Base-by-base conservation (phyloP, 2,888 invertebrate species). In the Acanthosoma haemorrhoidale region DNA sequence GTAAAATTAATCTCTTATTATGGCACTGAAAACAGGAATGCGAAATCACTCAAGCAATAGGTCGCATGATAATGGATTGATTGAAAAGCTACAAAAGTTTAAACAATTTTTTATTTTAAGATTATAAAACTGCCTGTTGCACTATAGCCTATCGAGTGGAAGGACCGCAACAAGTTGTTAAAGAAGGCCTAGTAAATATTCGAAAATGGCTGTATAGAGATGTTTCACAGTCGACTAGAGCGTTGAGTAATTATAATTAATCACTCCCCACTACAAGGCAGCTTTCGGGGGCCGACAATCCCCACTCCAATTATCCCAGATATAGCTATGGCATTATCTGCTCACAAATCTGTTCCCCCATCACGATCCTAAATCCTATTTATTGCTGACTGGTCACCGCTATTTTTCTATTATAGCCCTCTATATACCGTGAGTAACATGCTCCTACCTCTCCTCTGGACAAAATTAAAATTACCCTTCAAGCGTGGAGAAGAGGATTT, bases 291-390 rank as follows among this genome's bases (percentile, higher is more conserved):
- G 9, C 32, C 32, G 9, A 32, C 32, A 32, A 51, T 51, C 51
- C 25, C n/a, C 51, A 25, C 25, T 29, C 64, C 64, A 64, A 64
- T 64, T 64, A 64, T 64, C 64, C 41, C 64, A 64, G 64, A 64
- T 64, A 64, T 41, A 64, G 64, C 64, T 3, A 29, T 3, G 15
- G 64, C 29, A 64, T 64, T 41, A 58, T 58, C 58, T 38, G 58
- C 67, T 29, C 63, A 25, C 43, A 63, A 32, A 21, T 13, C 57
- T 41, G 68, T 51, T 11, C 38, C 68, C 38, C 60, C 69, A 31
- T n/a, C 36, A 15, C 32, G 68, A 66, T 70, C 64, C 72, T 43
- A 70, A 70, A 72, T 67, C 72, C 70, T 59, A 64, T 70, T 66
- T 60, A 72, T 70, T 70, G 70, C 69, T 67, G 66, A 67, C 70